Evolutionary conservation across 2,888 invertebrate species (phyloP), one percentile per base, ranked within the genome.

Genomic region (Cerastoderma edule): DNA sequence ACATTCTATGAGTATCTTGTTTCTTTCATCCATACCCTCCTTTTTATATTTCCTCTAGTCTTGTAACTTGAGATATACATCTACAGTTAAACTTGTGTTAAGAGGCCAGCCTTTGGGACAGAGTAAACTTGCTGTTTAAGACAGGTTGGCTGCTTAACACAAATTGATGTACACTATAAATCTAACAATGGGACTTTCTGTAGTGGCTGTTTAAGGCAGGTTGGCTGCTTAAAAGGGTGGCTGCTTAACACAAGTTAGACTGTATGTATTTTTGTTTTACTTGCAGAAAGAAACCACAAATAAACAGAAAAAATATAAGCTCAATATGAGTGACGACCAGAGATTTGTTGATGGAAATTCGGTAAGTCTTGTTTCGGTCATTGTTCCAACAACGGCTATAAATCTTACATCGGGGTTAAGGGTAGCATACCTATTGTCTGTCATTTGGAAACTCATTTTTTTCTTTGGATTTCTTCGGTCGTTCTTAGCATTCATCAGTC

Each of bases 281-380:
- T 60, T 60, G 0, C 67, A 72, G 54, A 89, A 91, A 48, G 90
- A 92, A 32, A 91, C 87, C 85, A 92, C 87, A 92, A 93, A 92
- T 94, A 95, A 96, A 89, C 97, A 97, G 93, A 95, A 96, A 87
- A 98, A 98, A 94, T 96, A 99, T 69, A 96, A 98, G 54, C 94
- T 99, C n/a, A 98, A 98, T 92, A 98, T 99, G 97, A 99, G 99
- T 93, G 95, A 97, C 90, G 96, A 98, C 78, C 99, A 99, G 93
- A 93, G 96, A 84, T 99, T 99, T 93, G 95, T 97, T 2, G 99
- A 99, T 93, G 96, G 96, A 24, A 95, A 96, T 46, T 99, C 99
- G 93, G 98, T 93, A 83, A 83, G 83, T 80, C 63, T 64, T 66
- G 5, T 2, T 19, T n/a, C n/a, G n/a, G n/a, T n/a, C n/a, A n/a